phyloP scores from a whole-genome alignment of 2,888 invertebrate genomes.

The Drosophila parthenogenetica region DNA sequence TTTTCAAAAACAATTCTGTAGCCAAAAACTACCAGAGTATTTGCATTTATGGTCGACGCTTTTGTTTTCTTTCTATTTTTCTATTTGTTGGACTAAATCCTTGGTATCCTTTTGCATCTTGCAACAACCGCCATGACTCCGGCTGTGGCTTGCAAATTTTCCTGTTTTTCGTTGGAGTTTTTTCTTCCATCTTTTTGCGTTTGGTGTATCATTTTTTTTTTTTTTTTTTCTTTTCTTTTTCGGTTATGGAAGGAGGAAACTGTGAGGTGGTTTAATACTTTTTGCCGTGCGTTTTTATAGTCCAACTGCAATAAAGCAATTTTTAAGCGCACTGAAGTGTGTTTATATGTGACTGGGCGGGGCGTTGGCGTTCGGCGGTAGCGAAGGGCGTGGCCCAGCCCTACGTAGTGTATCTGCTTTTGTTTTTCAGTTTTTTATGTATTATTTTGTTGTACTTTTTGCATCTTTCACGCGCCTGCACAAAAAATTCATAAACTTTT shows the following conservation, averaged over 20 bases:
- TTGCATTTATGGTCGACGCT: slow-evolving; percentile 23
- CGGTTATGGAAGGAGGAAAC: slow-evolving; percentile 11
- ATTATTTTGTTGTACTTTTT: slow-evolving; percentile 48
- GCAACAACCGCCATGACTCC: slow-evolving; percentile 26
- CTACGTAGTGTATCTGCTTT: slow-evolving; percentile 70
- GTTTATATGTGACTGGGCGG: slow-evolving; percentile 77
- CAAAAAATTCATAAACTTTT: slow-evolving; percentile 79
- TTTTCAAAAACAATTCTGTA: slow-evolving; percentile 55
- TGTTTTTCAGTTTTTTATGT: slow-evolving; percentile 36
- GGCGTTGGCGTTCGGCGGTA: neutral
- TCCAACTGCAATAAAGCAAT: slow-evolving; percentile 81
- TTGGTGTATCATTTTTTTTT: slow-evolving; percentile 8
- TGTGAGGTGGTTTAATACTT: slow-evolving; percentile 50
- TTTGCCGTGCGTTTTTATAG: slow-evolving; percentile 79
- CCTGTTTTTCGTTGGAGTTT: slow-evolving; percentile 61
- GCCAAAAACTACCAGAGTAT: slow-evolving; percentile 34
- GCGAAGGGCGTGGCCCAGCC: slow-evolving; percentile 24
- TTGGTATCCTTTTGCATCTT: slow-evolving; percentile 72
- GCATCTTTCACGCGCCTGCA: slow-evolving; percentile 82
- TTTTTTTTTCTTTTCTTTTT: slow-evolving; percentile 6
- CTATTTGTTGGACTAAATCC: slow-evolving; percentile 65
- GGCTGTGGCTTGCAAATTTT: slow-evolving; percentile 79
- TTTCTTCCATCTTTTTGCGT: slow-evolving; percentile 31
- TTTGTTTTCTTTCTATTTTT: slow-evolving; percentile 33
- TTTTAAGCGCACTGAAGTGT: slow-evolving; percentile 81